Conservation (phyloP, 2,797 vertebrate genomes). For the Hydrolagus colliei region DNA sequence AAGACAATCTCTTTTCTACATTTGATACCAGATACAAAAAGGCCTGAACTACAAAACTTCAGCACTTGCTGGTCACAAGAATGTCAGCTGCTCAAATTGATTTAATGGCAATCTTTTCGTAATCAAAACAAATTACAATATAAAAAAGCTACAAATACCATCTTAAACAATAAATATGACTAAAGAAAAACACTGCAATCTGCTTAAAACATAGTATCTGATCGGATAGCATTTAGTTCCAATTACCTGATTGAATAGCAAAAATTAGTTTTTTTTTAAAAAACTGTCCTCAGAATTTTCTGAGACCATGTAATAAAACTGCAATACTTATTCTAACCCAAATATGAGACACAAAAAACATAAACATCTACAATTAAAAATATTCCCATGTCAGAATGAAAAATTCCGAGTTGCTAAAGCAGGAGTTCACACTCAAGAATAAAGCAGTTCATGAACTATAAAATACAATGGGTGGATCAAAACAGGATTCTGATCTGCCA, state of each 20-base stretch:
- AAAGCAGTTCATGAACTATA: not conserved
- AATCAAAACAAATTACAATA: too few relatives aligned
- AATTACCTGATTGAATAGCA: too few relatives aligned
- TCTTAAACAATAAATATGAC: too few relatives aligned
- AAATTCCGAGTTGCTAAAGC: not conserved
- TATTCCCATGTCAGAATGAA: not conserved
- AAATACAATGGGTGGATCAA: not conserved
- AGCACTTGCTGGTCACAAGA: not conserved
- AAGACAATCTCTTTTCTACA: not conserved
- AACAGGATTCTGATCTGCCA: not conserved
- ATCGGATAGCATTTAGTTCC: too few relatives aligned
- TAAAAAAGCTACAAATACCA: too few relatives aligned
- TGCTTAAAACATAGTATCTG: too few relatives aligned
- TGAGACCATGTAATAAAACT: too few relatives aligned
- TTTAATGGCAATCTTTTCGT: too few relatives aligned
- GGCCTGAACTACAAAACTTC: not conserved
- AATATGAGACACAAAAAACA: not conserved
- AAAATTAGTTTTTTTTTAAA: too few relatives aligned
- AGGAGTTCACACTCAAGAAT: not conserved
- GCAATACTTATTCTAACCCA: not conserved
- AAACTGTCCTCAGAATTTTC: too few relatives aligned
- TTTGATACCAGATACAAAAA: too few relatives aligned
- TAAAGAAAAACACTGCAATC: too few relatives aligned
- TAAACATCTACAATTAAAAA: not conserved
- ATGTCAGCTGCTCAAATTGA: not conserved